phyloP scores from a whole-genome alignment of 2,888 invertebrate species.

The Stegophylla sp. region DNA sequence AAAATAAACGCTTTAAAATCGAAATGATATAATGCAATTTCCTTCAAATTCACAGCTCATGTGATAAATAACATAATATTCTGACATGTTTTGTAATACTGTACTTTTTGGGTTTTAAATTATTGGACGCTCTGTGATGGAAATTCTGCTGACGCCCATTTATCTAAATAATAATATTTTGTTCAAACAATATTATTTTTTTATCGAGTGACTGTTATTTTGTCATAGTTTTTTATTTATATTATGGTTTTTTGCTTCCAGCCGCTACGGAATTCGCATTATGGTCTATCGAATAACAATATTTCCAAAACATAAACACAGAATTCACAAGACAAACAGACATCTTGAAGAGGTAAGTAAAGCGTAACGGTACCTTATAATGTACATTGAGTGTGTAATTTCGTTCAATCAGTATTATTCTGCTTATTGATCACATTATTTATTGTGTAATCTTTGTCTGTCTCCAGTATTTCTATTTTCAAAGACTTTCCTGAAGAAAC shows the following conservation, averaged over 20 bases:
- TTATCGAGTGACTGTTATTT: neutral
- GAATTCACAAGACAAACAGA: slow-evolving; percentile 92
- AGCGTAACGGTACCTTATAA: neutral
- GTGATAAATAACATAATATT: slow-evolving; percentile 12
- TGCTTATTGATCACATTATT: no score
- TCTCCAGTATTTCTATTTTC: slow-evolving; percentile 92
- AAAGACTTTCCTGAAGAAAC: slow-evolving; percentile 92
- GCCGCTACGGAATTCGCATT: slow-evolving; percentile 91
- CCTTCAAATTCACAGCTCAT: no score
- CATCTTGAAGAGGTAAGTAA: slow-evolving; percentile 89
- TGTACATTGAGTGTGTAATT: no score
- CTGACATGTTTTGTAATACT: no score
- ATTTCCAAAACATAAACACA: slow-evolving; percentile 99
- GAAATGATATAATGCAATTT: no score
- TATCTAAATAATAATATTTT: neutral
- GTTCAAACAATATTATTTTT: no score
- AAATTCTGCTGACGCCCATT: neutral
- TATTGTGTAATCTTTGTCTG: slow-evolving; percentile 53
- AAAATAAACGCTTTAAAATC: no score
- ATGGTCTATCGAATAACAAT: slow-evolving; percentile 97
- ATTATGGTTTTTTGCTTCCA: slow-evolving; percentile 63
- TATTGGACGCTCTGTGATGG: no score
- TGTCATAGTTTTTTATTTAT: slow-evolving; percentile 3
- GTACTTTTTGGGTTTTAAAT: no score
- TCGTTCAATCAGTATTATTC: no score